Evolutionary conservation across 2,888 invertebrate genomes (phyloP), one percentile per base, ranked within the genome.

Genomic region (Physocephala rufipes): DNA sequence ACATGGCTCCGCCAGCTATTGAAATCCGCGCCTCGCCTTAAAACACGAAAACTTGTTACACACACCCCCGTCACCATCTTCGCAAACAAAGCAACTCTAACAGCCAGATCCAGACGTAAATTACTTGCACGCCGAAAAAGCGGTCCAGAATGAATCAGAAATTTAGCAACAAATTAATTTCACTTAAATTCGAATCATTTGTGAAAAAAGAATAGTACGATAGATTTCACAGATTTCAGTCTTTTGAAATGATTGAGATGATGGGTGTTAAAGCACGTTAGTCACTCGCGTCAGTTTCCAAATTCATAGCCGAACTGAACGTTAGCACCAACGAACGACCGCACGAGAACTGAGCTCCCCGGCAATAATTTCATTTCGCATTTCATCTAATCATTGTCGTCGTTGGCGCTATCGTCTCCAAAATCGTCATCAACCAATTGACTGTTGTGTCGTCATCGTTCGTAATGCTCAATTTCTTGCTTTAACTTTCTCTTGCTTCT

Each of bases 41-140:
- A 86, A 84, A 89, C 86, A 87, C 89, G 89, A 87, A 89, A 88
- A 84, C 87, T 87, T 85, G 88, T 88, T 85, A 88, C 88, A 87
- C 89, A 89, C 85, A 89, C 88, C 84, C 88, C 87, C 85, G 89
- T 88, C 89, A 89, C 89, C 89, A 89, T 89, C 86, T 89, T 89
- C 76, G 67, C 72, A 49, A 67, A 24, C 58, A 67, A n/a, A n/a
- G 21, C 63, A 62, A 36, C 59, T 62, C 71, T 36, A 65, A 55
- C 13, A 43, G n/a, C 49, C n/a, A 19, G 26, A 49, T 53, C 19
- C 7, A n/a, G 24, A 43, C 63, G 15, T 9, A 36, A 36, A 36
- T 9, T 36, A 36, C 9, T 9, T 9, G n/a, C 21, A 13, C 9
- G 15, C 36, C 30, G 19, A 26, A 19, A 53, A 36, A 53, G 28